These are phyloP conservation scores for Anastatus disparis DNA, from an alignment of 1,140 invertebrate species.

Conservation along the genomic window DNA sequence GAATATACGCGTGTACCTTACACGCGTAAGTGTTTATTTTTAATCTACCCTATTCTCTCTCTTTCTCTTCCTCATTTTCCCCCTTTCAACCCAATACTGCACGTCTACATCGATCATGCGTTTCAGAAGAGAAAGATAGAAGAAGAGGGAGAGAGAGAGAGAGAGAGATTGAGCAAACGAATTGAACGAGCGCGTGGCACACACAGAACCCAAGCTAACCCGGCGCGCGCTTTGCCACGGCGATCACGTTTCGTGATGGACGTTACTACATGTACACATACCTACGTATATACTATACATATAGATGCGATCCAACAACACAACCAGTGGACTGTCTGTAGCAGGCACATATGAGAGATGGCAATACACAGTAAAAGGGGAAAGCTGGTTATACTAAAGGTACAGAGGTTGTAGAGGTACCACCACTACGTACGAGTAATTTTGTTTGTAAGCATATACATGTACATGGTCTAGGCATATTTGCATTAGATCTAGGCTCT, in stretches of 20 bases:
- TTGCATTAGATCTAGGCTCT: slow-evolving; percentile 30
- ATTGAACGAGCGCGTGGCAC: too few relatives aligned
- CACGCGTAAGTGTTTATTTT: slow-evolving; percentile 14
- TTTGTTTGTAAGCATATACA: too few relatives aligned
- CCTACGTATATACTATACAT: slow-evolving; percentile 4
- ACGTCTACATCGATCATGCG: slow-evolving; percentile 20
- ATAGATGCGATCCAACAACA: too few relatives aligned
- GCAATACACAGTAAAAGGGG: slow-evolving; percentile 49
- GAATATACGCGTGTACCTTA: not conserved
- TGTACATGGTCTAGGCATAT: slow-evolving; percentile 15
- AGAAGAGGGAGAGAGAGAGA: too few relatives aligned
- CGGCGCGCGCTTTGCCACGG: slow-evolving; percentile 32
- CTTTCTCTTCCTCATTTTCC: not conserved
- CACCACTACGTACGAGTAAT: too few relatives aligned
- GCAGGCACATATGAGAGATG: slow-evolving; percentile 33
- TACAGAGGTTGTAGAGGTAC: too few relatives aligned
- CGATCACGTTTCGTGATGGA: slow-evolving; percentile 39
- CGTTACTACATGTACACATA: slow-evolving; percentile 5
- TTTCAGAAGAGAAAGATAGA: too few relatives aligned
- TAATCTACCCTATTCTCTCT: not conserved
- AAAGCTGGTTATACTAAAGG: too few relatives aligned
- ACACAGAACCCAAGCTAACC: too few relatives aligned
- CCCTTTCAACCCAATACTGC: not conserved
- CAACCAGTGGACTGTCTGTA: slow-evolving; percentile 27
- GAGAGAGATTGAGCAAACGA: too few relatives aligned